These are phyloP conservation scores for Paragorgia papillata DNA, from an alignment of 92 coral and sea anemone species.

Conservation along the genomic window DNA sequence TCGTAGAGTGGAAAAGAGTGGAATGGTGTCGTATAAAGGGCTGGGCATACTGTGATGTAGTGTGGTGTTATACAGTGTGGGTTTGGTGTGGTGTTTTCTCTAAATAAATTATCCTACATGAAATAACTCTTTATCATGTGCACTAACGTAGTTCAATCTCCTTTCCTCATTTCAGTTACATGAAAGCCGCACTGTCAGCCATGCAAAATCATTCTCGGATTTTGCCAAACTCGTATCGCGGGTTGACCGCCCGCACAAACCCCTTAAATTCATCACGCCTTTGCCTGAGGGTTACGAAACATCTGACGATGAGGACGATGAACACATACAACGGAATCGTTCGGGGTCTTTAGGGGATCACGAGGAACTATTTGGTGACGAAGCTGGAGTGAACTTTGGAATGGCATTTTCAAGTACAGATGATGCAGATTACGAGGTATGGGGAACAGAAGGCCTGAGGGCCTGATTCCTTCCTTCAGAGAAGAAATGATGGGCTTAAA, in stretches of 20 bases:
- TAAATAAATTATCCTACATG: no score
- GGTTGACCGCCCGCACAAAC: conserved; percentile 81
- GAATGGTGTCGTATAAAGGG: no score
- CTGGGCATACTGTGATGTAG: no score
- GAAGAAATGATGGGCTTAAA: no score
- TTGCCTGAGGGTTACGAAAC: conserved; percentile 70
- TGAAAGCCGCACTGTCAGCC: conserved; percentile 45
- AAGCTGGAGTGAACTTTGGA: conserved; percentile 49
- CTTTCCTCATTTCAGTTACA: conserved; percentile 12
- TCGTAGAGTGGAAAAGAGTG: no score
- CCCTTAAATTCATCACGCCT: conserved; percentile 68
- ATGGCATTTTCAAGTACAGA: conserved; percentile 70
- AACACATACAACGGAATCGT: conserved; percentile 68
- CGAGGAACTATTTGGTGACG: conserved; percentile 73
- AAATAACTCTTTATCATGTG: no score
- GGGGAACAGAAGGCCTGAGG: neutral
- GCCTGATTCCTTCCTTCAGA: no score
- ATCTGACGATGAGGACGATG: conserved; percentile 89
- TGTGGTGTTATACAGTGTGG: no score
- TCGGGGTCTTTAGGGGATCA: conserved; percentile 98
- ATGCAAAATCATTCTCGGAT: conserved; percentile 79
- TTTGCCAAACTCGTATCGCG: conserved; percentile 93
- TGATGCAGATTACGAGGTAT: conserved; percentile 97
- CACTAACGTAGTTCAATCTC: neutral
- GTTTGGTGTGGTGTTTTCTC: no score